Evolutionary conservation across 2,888 invertebrate species (phyloP), one percentile per base, ranked within the genome.

Genomic region (Megaustenia siamemsis): DNA sequence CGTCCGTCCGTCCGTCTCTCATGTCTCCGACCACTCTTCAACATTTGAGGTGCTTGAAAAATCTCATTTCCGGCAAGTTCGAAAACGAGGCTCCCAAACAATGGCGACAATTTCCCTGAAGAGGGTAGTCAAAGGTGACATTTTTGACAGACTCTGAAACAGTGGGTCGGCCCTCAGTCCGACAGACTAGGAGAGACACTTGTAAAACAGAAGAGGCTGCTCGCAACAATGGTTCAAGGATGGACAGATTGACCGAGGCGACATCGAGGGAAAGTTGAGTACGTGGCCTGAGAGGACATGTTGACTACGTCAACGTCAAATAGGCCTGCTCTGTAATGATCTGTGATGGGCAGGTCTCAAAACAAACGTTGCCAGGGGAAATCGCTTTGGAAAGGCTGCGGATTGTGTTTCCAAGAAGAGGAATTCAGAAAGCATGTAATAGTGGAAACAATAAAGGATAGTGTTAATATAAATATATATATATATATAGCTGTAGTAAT

Each of bases 101-200:
- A 69, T 53, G 69, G 80, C 80, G 80, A 38, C 80, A 69, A 81
- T 69, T 68, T 81, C 80, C n/a, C 18, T 81, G 80, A 69, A 81
- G 80, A 53, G 69, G 35, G 69, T 45, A 21, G 69, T 45, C 38
- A 53, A 12, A 5, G 35, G 66, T 53, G 80, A 69, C 80, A 81
- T 81, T 81, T 81, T 81, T 81, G 80, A 81, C 80, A 69, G 80
- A 69, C 35, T 81, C 56, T 69, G 35, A 69, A 69, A 81, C 69
- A 69, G 69, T 49, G 49, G 80, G 80, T 24, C 15, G 38, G 73
- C 75, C 60, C 43, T 38, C 53, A n/a, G 71, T 38, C 53, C 21
- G 60, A 73, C 53, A 82, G 73, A 73, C 75, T 2, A 60, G 63
- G 12, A 76, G 73, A 75, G 82, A 32, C 69, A 71, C 69, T 78